phyloP scores from a whole-genome alignment of 2,113 vertebrate species.

The Antechinus stuartii region DNA sequence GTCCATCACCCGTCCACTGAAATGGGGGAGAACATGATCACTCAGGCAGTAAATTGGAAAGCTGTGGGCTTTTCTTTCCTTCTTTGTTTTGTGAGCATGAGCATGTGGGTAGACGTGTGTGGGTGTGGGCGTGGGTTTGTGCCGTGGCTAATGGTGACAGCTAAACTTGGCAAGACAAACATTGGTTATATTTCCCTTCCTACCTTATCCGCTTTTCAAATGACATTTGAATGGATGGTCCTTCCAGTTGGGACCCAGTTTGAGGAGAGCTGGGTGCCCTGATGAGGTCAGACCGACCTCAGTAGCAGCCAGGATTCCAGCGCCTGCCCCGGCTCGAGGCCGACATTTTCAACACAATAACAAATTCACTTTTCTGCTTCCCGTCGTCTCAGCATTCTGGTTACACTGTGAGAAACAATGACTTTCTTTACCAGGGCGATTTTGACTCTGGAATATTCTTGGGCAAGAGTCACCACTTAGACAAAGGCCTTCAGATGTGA shows the following conservation, averaged over 20 bases:
- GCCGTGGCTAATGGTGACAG: background rate
- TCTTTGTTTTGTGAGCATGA: background rate
- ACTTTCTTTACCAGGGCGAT: background rate
- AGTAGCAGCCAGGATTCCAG: background rate
- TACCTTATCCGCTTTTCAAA: background rate
- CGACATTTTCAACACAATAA: background rate
- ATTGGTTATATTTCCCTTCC: background rate
- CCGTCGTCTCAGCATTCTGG: background rate
- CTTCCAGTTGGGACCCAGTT: too few species aligned
- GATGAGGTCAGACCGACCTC: background rate
- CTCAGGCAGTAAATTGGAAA: slow-evolving; percentile 31
- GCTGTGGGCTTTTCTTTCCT: background rate
- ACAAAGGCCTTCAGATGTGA: background rate
- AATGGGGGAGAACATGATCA: slow-evolving; percentile 16
- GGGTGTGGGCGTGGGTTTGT: background rate
- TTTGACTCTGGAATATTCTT: slow-evolving; percentile 17
- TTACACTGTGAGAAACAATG: background rate
- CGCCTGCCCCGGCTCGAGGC: background rate
- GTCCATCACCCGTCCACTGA: background rate
- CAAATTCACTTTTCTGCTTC: slow-evolving; percentile 4
- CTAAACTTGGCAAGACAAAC: background rate
- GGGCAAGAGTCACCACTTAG: slow-evolving; percentile 1
- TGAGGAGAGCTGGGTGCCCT: background rate
- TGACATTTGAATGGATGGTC: background rate
- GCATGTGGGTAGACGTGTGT: background rate